A percentile compares a stretch with the other conserved stretches of the same genome.
Conservation (phyloP, 2,888 invertebrate genomes). For the Parnassius glacialis region DNA sequence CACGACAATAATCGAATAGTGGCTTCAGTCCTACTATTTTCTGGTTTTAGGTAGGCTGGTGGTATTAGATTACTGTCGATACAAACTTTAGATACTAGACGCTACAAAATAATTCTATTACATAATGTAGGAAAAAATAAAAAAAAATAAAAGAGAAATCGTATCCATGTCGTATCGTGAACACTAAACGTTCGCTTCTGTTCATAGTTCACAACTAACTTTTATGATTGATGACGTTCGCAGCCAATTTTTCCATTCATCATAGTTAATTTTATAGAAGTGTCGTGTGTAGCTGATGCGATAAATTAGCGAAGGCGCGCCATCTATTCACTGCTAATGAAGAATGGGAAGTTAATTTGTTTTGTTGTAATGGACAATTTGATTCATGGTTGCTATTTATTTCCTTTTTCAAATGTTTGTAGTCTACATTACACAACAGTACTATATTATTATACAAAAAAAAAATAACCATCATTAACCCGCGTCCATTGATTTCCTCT, state of each 20-base stretch:
- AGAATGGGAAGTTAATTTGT: conserved; percentile 46
- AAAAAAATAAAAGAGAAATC: conserved; percentile 29
- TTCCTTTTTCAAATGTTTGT: neutral
- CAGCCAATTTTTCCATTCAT: conserved; percentile 74
- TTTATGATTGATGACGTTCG: conserved; percentile 67
- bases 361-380: conserved; percentile 44
- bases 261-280: conserved; percentile 77
- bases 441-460: too few species aligned
- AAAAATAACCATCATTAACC: too few species aligned
- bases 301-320: conserved; percentile 52
- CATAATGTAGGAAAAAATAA: too few species aligned
- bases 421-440: too few species aligned
- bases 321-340: conserved; percentile 45
- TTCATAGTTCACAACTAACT: conserved; percentile 53
- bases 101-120: too few species aligned
- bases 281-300: conserved; percentile 57
- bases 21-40: too few species aligned
- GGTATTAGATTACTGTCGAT: too few species aligned
- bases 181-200: conserved; percentile 34
- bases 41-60: too few species aligned
- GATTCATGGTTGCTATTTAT: conserved; percentile 29
- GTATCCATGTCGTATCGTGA: conserved; percentile 43
- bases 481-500: too few species aligned
- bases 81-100: too few species aligned
- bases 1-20: too few species aligned